Base-by-base conservation (phyloP, 2,797 vertebrate genomes). In the Enteromius thamalakanensis region DNA sequence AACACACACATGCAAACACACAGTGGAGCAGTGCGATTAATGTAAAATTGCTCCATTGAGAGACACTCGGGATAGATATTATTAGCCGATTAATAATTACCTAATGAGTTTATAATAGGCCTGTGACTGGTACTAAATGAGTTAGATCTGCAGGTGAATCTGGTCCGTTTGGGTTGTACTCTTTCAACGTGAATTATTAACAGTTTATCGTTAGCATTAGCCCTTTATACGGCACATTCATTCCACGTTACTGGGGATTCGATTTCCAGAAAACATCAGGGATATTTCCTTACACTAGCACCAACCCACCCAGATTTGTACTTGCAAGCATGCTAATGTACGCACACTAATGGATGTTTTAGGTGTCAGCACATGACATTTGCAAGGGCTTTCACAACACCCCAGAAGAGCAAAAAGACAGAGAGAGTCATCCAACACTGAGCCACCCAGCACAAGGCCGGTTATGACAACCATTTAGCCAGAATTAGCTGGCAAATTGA, bases 401-500 rank as follows among this genome's bases (percentile, higher is more conserved):
- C 72, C 64, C 70, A 86, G 70, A 67, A 42, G 62, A 79, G 83
- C 67, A 69, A 70, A 82, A 69, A 78, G 76, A 74, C 62, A 74
- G 55, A 11, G 21, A 19, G 76, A 71, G 76, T 65, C 85, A 85
- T 82, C 81, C 80, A 77, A 85, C 51, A 65, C 80, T 19, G 55
- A 78, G 68, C 74, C 72, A 79, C 58, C 32, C 45, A 80, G 14
- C 60, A 80, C 53, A 77, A 86, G 87, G 75, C 68, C 70, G 40
- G 74, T 72, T 84, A 84, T 79, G 84, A 80, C 84, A 85, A 76
- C 71, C 75, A 85, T 87, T 87, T 88, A 87, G 80, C 74, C 86
- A 88, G 79, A 88, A 87, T 88, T 88, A 87, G 79, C 69, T 74
- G 72, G 85, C 85, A 86, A 88, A 86, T 88, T 88, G 81, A 83